A percentile compares a stretch with the other conserved stretches of the same genome.
These are phyloP conservation scores for Eudasyphora cyanicolor DNA, from an alignment of 2,888 invertebrate genomes.

Conservation along the genomic window DNA sequence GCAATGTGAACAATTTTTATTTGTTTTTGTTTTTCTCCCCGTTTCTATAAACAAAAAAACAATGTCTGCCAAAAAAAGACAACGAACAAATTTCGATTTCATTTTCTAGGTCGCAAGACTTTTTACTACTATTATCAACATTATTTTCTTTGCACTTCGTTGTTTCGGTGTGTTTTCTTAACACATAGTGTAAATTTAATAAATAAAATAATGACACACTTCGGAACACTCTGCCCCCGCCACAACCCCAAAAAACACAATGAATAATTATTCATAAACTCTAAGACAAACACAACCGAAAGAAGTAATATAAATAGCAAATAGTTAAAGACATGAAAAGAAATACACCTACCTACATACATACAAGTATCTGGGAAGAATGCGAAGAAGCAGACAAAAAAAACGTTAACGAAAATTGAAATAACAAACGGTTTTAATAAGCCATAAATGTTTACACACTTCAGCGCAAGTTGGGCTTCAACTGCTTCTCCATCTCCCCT, in stretches of 20 bases:
- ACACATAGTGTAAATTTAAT: slow-evolving; percentile 24
- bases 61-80: not conserved
- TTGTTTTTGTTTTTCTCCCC: not conserved
- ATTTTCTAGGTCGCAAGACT: not conserved
- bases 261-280: slow-evolving; percentile 16
- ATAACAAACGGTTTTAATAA: slow-evolving; percentile 8
- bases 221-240: not conserved
- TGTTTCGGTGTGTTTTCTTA: not conserved
- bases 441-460: slow-evolving; percentile 2
- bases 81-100: not conserved
- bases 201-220: slow-evolving; percentile 37
- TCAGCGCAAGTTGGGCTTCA: no score
- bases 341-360: no score
- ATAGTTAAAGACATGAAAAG: not conserved
- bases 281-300: not conserved
- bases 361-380: no score
- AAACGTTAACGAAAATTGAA: not conserved
- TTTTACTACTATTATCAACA: not conserved
- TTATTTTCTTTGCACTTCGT: not conserved
- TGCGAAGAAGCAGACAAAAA: not conserved
- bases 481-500: no score
- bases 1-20: not conserved
- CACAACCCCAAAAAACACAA: not conserved
- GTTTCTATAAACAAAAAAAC: not conserved
- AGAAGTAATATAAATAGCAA: no score